A percentile compares a stretch with the other conserved stretches of the same genome.
Evolutionary conservation across 2,113 vertebrate genomes (phyloP).

Genomic region (Pipa parva): DNA sequence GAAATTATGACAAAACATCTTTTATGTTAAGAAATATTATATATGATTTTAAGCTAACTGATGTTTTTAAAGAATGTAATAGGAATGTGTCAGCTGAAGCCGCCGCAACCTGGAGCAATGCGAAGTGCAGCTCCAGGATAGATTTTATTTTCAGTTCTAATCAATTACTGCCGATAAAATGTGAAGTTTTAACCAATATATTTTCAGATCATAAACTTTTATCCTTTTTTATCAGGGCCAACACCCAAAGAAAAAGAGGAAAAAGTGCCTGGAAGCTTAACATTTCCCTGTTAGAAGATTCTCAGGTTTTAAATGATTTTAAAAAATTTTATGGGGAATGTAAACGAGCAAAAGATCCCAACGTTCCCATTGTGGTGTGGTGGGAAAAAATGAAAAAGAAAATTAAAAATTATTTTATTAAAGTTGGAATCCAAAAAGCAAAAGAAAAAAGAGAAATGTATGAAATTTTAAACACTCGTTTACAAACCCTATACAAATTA

Average conservation of each 20-base stretch:
- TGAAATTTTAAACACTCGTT: not conserved
- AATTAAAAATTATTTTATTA: not conserved
- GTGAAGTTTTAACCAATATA: not conserved
- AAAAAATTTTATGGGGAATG: not conserved
- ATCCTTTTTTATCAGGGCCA: not conserved
- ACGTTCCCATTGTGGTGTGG: not conserved
- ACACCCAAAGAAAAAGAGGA: not conserved
- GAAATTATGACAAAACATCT: no score
- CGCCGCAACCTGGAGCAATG: not conserved
- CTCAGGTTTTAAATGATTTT: not conserved
- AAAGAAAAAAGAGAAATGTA: not conserved
- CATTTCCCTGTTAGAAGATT: not conserved
- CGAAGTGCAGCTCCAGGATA: not conserved
- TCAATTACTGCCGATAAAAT: not conserved
- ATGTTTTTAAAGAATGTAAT: not conserved
- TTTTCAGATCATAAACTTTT: not conserved
- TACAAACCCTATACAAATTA: not conserved
- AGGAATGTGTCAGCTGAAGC: not conserved
- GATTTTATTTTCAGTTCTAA: conserved; percentile 2
- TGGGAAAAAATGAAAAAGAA: not conserved
- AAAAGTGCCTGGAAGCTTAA: not conserved
- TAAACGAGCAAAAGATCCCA: not conserved
- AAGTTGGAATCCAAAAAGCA: not conserved
- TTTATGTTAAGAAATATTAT: no score
- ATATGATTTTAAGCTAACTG: no score